These are phyloP conservation scores for Calyptommatus sinebrachiatus DNA, from an alignment of 2,113 vertebrate genomes.

Conservation along the genomic window DNA sequence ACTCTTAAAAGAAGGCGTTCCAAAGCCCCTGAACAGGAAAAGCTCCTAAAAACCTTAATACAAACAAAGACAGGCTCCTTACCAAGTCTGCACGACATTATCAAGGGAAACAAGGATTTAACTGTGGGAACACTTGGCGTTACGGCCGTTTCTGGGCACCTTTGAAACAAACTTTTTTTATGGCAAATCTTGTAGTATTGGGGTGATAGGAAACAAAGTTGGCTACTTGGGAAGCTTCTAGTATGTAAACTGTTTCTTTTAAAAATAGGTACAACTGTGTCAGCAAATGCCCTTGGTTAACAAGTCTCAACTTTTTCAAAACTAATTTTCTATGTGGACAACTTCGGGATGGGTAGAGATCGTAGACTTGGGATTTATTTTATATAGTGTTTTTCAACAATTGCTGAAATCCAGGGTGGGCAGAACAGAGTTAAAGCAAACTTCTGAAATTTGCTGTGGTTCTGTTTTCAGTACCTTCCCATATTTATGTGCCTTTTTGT, in stretches of 20 bases:
- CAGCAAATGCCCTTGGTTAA: slow-evolving; percentile 57
- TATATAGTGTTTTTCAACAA: slow-evolving; percentile 73
- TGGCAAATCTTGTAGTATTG: slow-evolving; percentile 73
- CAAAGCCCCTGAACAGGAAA: slow-evolving; percentile 84
- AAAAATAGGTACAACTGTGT: slow-evolving; percentile 66
- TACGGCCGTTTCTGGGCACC: slow-evolving; percentile 86
- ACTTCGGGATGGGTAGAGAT: slow-evolving; percentile 48
- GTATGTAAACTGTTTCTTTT: slow-evolving; percentile 71
- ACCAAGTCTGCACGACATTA: slow-evolving; percentile 90
- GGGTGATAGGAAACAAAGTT: slow-evolving; percentile 60
- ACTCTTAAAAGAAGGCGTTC: slow-evolving; percentile 86
- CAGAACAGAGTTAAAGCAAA: slow-evolving; percentile 77
- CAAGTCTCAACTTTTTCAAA: slow-evolving; percentile 67
- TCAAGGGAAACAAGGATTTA: slow-evolving; percentile 92
- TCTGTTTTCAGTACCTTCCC: slow-evolving; percentile 85
- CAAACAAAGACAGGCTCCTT: slow-evolving; percentile 81
- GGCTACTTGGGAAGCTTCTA: slow-evolving; percentile 66
- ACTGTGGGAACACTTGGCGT: slow-evolving; percentile 87
- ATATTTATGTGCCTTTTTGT: slow-evolving; percentile 97
- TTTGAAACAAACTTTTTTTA: slow-evolving; percentile 76
- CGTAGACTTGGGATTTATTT: slow-evolving; percentile 58
- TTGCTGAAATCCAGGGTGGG: slow-evolving; percentile 73
- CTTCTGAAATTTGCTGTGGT: slow-evolving; percentile 77
- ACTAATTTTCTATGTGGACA: slow-evolving; percentile 68
- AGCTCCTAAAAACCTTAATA: slow-evolving; percentile 79